Percentiles rank a stretch among this genome's conserved stretches.
These are phyloP conservation scores for Protosalanx chinensis DNA, from an alignment of 2,797 vertebrate species.

Conservation along the genomic window DNA sequence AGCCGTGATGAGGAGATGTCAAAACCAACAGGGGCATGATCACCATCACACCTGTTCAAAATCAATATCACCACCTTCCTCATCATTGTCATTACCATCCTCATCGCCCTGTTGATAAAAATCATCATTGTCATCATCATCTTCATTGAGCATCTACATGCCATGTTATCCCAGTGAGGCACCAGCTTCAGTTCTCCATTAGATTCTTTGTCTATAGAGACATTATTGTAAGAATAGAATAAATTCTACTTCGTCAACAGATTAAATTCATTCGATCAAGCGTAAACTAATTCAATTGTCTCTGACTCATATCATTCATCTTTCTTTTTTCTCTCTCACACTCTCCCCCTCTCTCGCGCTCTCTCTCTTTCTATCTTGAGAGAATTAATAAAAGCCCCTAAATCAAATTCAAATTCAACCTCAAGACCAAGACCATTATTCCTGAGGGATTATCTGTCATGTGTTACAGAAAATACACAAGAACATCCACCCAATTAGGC, in stretches of 20 bases:
- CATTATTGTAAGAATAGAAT: no score
- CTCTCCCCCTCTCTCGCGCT: background rate
- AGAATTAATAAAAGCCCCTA: no score
- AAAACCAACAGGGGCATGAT: background rate
- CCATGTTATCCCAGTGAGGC: no score
- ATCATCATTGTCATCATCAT: constrained; percentile 1
- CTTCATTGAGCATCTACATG: background rate
- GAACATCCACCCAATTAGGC: background rate
- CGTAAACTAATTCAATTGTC: no score
- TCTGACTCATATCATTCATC: background rate
- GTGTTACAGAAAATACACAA: no score
- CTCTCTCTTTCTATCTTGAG: constrained; percentile 9
- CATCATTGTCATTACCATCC: background rate
- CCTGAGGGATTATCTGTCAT: no score
- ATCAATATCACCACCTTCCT: background rate
- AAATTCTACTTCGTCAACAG: no score
- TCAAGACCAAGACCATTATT: no score
- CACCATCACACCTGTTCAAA: background rate
- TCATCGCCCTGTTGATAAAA: background rate
- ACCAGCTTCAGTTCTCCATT: no score
- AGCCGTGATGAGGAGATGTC: constrained; percentile 2
- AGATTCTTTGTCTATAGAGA: no score
- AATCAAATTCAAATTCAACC: no score
- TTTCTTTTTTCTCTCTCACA: background rate
- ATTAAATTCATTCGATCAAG: no score